Base-by-base conservation (phyloP, 2,888 invertebrate genomes). In the Cerastis leucographa region DNA sequence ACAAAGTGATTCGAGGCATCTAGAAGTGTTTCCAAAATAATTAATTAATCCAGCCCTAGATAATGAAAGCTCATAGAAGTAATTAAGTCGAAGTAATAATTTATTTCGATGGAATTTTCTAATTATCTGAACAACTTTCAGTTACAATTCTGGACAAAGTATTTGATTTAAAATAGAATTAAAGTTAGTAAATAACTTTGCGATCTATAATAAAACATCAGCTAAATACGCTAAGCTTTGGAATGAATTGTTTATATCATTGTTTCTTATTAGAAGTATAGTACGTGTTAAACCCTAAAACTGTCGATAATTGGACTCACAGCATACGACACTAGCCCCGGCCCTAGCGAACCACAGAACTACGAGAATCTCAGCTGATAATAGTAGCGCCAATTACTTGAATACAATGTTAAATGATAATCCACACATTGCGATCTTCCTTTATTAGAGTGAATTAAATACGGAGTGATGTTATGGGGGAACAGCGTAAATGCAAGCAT, bases 61-160 rank as follows among this genome's bases (percentile, higher is more conserved):
- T 51, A 78, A 78, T 77, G 46, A 69, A 73, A 62, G 40, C 56
- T 8, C 67, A 56, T 59, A 56, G 72, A 78, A 83, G 81, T 83
- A 78, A 78, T 81, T 73, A 49, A 44, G 29, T 70, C 29, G 70
- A 64, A 83, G 65, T 83, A 72, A 78, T 83, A 72, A 69, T 83
- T 78, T 72, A 78, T 81, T 72, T 54, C 66, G 69, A 69, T 78
- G 68, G 83, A 71, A 81, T 83, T 77, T 81, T 70, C 65, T 78
- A 83, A 83, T 81, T 83, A 72, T 83, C 54, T 78, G 65, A 78
- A 65, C 68, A 70, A 83, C 25, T 61, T 72, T 61, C 25, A 54
- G 40, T 66, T n/a, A 77, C 69, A 61, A 56, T 66, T 72, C 25
- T 67, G 51, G 51, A 42, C 74, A 67, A 56, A 68, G 40, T 42